A percentile compares a stretch with the other conserved stretches of the same genome.
These are phyloP conservation scores for Cremastinae sp. DNA, from an alignment of 2,888 invertebrate species.

Conservation along the genomic window DNA sequence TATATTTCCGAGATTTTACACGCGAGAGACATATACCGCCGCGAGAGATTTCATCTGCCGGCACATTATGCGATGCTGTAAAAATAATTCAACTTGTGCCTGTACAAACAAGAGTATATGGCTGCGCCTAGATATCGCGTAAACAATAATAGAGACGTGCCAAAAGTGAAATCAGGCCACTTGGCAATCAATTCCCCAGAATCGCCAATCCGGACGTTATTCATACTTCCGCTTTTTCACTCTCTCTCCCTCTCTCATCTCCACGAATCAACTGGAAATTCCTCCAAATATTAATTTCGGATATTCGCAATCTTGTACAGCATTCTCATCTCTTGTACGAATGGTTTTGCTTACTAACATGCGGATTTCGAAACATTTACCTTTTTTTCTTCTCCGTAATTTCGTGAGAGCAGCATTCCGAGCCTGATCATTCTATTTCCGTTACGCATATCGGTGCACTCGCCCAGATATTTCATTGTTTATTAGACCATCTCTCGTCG, in stretches of 20 bases:
- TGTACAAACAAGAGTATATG: slow-evolving; percentile 33
- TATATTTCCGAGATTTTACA: not conserved
- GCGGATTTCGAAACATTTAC: not conserved
- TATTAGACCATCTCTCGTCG: slow-evolving; percentile 12
- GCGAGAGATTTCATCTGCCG: no score
- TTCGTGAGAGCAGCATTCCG: not conserved
- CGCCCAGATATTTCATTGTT: slow-evolving; percentile 16
- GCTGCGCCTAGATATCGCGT: slow-evolving; percentile 11
- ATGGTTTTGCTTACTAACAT: no score
- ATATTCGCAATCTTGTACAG: no score
- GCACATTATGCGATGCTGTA: slow-evolving; percentile 11
- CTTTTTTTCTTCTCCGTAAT: slow-evolving; percentile 23
- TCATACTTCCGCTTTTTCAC: not conserved
- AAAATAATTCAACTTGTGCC: slow-evolving; percentile 43
- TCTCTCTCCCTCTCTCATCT: not conserved
- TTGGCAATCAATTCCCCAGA: slow-evolving; percentile 50
- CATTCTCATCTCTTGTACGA: no score
- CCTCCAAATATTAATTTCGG: no score
- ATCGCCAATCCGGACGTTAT: slow-evolving; percentile 35
- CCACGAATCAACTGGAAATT: not conserved
- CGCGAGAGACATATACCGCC: not conserved
- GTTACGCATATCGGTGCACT: slow-evolving; percentile 15
- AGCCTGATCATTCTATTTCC: slow-evolving; percentile 23
- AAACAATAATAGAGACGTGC: slow-evolving; percentile 53
- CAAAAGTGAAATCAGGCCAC: slow-evolving; percentile 47